Base-by-base conservation (phyloP, 2,888 invertebrate species). In the Dendrolimus pini region DNA sequence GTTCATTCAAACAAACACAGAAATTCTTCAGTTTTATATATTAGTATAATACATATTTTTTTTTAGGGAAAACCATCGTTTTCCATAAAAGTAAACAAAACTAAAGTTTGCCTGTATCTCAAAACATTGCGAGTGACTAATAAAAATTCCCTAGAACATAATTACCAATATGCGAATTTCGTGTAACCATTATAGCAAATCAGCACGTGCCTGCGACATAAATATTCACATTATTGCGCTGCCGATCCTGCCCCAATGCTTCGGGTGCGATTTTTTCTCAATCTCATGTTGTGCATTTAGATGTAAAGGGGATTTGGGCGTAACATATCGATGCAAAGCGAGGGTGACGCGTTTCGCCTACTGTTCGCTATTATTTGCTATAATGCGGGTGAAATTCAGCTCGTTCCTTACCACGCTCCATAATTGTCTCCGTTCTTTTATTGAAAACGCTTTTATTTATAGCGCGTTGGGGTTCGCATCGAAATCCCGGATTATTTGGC, bases 351-450 rank as follows among this genome's bases (percentile, higher is more conserved):
- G 72, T 70, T 72, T 76, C 74, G 84, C 83, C 86, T 80, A 82
- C 89, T 83, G 84, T 88, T 85, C 85, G 80, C 86, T 78, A 89
- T 89, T 89, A 89, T 89, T 87, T 84, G 85, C 80, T 79, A 83
- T 89, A 88, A 89, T 88, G 85, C 86, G 86, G 86, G 84, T 87
- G 85, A 89, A 89, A 89, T 89, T 85, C 82, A 80, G 84, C 85
- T 82, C 82, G 83, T 83, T 80, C 80, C 80, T 80, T 80, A 76
- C 80, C 80, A 74, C 79, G 76, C 66, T 74, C 77, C 73, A 83
- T 88, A 87, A 89, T 89, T 87, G 87, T 85, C 82, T 82, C 75
- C 77, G 74, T 76, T 79, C 82, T 81, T 86, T 85, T 86, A 86
- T 86, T 77, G 67, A 69, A 68, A 75, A 70, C 68, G 72, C 65